Evolutionary conservation across 2,797 vertebrate genomes (phyloP), one percentile per base, ranked within the genome.

Genomic region (Vultur gryphus): DNA sequence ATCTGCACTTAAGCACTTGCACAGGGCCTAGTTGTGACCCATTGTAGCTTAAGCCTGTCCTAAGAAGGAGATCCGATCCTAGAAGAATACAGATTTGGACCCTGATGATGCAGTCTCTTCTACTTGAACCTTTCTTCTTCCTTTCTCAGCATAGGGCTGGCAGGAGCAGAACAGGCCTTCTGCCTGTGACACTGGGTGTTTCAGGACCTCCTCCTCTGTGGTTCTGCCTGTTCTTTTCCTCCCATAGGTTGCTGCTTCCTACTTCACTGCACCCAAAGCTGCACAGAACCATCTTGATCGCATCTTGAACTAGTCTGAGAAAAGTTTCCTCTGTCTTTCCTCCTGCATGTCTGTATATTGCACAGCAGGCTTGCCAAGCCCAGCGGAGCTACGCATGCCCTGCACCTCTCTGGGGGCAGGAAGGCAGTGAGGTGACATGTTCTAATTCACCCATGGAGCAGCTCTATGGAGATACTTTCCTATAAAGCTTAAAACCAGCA

Each of bases 361-460:
- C 28, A 58, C 21, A 86, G 44, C 67, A 59, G n/a, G 35, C 28
- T 37, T 46, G 51, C 31, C 29, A 25, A 54, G 44, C 11, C 28
- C 46, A 84, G 48, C 0, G 0, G 52, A 84, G 43, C 48, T 49
- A 3, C 0, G 0, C 9, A 2, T 25, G 44, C 13, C 59, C 55
- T 71, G 35, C 41, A 39, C n/a, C 8, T 28, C 24, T 46, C 17
- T 33, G 28, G 19, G 18, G 16, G 31, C 62, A 73, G 37, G 29
- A 76, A 33, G 29, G 26, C 57, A 65, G 16, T 28, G 49, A 83
- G 37, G 13, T 35, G 58, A 13, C 0, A 0, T 12, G 1, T 57
- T 70, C 23, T 44, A 51, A 46, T 82, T 82, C 28, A 80, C 29
- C 15, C 16, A 3, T 14, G 35, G n/a, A 70, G 67, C 15, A 62